Base-by-base conservation (phyloP, 2,797 vertebrate genomes). In the Artibeus jamaicensis region DNA sequence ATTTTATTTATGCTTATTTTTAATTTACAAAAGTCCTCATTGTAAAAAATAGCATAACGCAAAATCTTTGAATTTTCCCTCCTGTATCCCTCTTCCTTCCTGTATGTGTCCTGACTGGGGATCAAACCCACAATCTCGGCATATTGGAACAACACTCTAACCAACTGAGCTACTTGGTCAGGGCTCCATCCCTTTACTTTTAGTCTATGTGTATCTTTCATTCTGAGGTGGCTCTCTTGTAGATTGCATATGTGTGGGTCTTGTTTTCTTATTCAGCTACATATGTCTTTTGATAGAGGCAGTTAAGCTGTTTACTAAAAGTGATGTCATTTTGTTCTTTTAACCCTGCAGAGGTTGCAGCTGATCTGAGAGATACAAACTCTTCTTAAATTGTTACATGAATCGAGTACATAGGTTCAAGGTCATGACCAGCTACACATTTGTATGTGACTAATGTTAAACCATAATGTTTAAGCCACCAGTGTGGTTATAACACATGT, bases 1-100 rank as follows among this genome's bases (percentile, higher is more conserved):
- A 95, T 55, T 96, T 96, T 62, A 59, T 42, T 84, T 96, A 86
- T 88, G 21, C 34, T 88, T 79, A 82, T 89, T 93, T 89, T 89
- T 46, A 87, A 93, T 78, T 70, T 76, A 86, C 26, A 93, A 67
- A 82, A 50, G 86, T 86, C 32, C 21, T 90, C 10, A 5, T 65
- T 92, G 37, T 48, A 70, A 86, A 86, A 77, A 90, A 42, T n/a
- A 42, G 18, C 24, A 34, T 74, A 89, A 55, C 62, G 24, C 37
- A 93, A 70, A 94, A 29, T 55, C 37, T 88, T 77, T 70, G 24
- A 86, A 65, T 93, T 93, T 93, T n/a, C 21, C 9, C 18, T 90
- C 83, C 32, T 22, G 26, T 9, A n/a, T 55, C 29, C 26, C 24
- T 65, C 21, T 76, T 90, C 2, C 53, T 86, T 92, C 34, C 46